Conservation (phyloP, 2,888 invertebrate genomes). For the Tachina grossa region DNA sequence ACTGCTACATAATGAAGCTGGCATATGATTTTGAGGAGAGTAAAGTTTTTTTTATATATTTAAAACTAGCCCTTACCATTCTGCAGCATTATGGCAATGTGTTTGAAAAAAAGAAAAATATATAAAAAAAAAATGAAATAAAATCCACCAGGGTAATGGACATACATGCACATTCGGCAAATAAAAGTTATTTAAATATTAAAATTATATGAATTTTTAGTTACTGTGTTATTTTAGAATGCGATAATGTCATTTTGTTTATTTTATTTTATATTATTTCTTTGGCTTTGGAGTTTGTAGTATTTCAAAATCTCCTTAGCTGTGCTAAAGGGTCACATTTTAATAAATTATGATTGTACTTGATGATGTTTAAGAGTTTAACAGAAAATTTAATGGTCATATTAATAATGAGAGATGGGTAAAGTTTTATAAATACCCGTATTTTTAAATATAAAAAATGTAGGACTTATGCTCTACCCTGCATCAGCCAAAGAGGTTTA, state of each 20-base stretch:
- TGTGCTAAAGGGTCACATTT: conserved; percentile 28
- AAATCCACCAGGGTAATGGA: background rate
- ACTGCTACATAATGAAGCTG: conserved; percentile 44
- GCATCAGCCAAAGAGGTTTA: too few species aligned
- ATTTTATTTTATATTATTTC: background rate
- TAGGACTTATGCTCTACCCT: too few species aligned
- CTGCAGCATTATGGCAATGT: conserved; percentile 5
- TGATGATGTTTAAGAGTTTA: conserved; percentile 25
- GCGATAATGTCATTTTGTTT: conserved; percentile 40
- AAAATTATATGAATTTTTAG: conserved; percentile 60
- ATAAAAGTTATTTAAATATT: conserved; percentile 57
- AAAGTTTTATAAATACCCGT: background rate
- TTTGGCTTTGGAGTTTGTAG: conserved; percentile 22
- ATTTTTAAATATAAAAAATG: background rate
- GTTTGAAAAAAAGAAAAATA: background rate
- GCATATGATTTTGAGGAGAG: background rate
- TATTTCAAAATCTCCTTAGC: background rate
- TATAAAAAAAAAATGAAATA: too few species aligned
- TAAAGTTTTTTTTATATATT: conserved; percentile 3
- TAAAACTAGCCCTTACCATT: conserved; percentile 41
- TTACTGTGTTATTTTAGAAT: conserved; percentile 40
- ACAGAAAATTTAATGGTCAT: background rate
- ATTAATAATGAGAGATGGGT: background rate
- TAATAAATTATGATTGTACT: conserved; percentile 30
- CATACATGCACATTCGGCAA: background rate